phyloP scores from a whole-genome alignment of 2,113 vertebrate species.

The Oceanodroma tethys region DNA sequence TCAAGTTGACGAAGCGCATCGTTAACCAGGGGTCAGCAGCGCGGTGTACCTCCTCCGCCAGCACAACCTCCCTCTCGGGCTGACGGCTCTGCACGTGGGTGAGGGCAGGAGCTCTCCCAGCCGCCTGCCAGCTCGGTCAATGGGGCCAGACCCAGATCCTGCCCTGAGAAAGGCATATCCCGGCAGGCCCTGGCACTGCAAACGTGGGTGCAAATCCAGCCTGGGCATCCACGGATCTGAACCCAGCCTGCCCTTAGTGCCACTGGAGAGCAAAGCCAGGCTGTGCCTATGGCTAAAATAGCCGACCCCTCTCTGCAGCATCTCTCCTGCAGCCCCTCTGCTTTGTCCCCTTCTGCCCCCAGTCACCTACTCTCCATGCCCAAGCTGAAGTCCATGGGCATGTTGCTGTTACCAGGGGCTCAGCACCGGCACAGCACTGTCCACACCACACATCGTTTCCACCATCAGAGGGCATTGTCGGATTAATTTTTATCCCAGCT shows the following conservation, averaged over 20 bases:
- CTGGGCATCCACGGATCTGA: fast-evolving
- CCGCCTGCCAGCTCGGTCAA: fast-evolving
- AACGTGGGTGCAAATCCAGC: background rate
- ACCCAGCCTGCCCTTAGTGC: background rate
- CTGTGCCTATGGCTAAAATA: background rate
- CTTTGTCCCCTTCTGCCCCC: background rate
- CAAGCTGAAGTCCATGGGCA: background rate
- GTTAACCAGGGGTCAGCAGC: fast-evolving
- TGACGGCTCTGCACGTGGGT: fast-evolving
- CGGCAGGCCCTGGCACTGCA: background rate
- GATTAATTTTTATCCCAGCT: background rate
- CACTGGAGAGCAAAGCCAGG: background rate
- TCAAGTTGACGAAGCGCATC: background rate
- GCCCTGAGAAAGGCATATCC: background rate
- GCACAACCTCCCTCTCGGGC: fast-evolving
- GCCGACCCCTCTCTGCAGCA: background rate
- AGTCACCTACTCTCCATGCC: background rate
- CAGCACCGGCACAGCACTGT: background rate
- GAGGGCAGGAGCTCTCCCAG: background rate
- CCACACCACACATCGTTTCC: background rate
- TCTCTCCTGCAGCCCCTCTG: background rate
- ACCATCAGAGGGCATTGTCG: slow-evolving; percentile 46
- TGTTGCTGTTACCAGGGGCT: background rate
- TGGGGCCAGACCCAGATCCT: background rate
- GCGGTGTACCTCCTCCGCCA: fast-evolving